These are phyloP conservation scores for Phortica variegata DNA, from an alignment of 1,140 invertebrate species.

Conservation along the genomic window DNA sequence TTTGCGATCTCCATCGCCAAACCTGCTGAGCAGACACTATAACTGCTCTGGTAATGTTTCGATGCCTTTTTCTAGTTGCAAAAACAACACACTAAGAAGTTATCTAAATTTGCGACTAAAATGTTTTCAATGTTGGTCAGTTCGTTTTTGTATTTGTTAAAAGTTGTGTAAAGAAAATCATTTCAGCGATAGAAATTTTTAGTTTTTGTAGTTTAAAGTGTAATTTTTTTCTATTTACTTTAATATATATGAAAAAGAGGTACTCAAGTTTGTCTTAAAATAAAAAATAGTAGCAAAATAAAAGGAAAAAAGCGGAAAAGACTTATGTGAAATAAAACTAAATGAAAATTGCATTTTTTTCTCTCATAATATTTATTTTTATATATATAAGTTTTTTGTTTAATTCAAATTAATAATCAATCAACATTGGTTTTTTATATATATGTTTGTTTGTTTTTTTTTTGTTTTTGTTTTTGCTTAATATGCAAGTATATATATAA, in stretches of 20 bases:
- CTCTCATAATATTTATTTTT: conserved; percentile 40
- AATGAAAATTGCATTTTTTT: conserved; percentile 21
- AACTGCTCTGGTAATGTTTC: too few relatives aligned
- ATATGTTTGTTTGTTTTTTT: conserved; percentile 24
- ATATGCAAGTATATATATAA: conserved; percentile 50
- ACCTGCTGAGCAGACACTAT: too few relatives aligned
- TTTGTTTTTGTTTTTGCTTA: conserved; percentile 45
- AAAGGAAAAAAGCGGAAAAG: conserved; percentile 31
- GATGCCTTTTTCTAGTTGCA: too few relatives aligned
- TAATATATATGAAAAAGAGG: neutral
- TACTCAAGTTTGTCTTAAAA: neutral
- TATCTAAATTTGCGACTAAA: too few relatives aligned
- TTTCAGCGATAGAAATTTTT: neutral
- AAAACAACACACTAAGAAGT: too few relatives aligned
- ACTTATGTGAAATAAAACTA: conserved; percentile 10
- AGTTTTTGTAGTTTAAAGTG: neutral
- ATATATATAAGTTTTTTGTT: conserved; percentile 44
- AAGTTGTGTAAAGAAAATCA: too few relatives aligned
- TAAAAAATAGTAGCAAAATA: neutral
- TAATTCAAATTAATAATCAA: conserved; percentile 55
- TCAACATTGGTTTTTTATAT: conserved; percentile 25
- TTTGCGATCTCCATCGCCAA: too few relatives aligned
- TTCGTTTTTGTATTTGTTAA: too few relatives aligned
- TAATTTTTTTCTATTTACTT: neutral
- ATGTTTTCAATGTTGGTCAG: too few relatives aligned